phyloP scores from a whole-genome alignment of 1,140 invertebrate species.

The Aphidius ervi region DNA sequence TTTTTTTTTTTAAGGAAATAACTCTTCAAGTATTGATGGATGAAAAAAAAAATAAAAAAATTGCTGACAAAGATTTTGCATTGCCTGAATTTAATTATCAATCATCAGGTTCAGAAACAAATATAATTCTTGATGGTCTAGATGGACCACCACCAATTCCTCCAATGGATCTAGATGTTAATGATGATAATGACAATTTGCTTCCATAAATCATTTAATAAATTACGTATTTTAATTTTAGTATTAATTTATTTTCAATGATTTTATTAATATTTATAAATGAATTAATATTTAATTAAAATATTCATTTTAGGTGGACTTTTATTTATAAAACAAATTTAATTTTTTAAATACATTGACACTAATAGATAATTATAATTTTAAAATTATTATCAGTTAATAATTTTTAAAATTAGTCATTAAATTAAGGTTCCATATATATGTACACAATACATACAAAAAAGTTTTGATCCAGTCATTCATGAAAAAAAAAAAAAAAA shows the following conservation, averaged over 20 bases:
- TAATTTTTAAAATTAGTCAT: no score
- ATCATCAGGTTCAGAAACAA: not conserved
- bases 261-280: not conserved
- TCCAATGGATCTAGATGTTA: slow-evolving; percentile 30
- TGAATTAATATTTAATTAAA: not conserved
- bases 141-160: slow-evolving; percentile 41
- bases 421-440: no score
- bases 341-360: no score
- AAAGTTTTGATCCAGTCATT: no score
- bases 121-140: slow-evolving; percentile 1
- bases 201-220: slow-evolving; percentile 3
- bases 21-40: slow-evolving; percentile 37
- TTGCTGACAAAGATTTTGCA: not conserved
- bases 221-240: not conserved
- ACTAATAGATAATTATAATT: no score
- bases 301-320: not conserved
- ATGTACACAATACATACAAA: no score
- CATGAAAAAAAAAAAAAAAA: no score
- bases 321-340: no score
- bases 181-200: slow-evolving; percentile 28
- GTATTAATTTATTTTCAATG: not conserved
- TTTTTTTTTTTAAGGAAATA: slow-evolving; percentile 30
- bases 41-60: slow-evolving; percentile 19
- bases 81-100: not conserved
- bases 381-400: no score